Percentiles rank a stretch among this genome's conserved stretches.
These are phyloP conservation scores for Rhodinocichla rosea DNA, from an alignment of 2,113 vertebrate genomes.

Conservation along the genomic window DNA sequence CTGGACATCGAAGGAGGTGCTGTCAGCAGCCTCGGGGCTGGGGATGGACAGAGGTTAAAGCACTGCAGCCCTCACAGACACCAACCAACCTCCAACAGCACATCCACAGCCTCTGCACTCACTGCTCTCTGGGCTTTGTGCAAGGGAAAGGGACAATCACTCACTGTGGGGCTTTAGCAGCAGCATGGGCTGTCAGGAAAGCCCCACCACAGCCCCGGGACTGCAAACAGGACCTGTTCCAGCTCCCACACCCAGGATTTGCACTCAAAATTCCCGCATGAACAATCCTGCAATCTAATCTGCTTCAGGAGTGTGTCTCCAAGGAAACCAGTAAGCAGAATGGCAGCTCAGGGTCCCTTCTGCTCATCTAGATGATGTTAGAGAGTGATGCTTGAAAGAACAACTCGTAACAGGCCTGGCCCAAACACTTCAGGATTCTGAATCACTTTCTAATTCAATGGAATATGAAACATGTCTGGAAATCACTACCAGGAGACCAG, in stretches of 20 bases:
- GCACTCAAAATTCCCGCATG: background rate
- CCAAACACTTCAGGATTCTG: background rate
- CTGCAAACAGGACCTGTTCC: background rate
- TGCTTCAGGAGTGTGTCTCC: background rate
- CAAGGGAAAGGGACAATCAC: background rate
- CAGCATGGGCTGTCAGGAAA: background rate
- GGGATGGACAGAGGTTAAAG: background rate
- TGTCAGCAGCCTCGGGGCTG: slow-evolving; percentile 95
- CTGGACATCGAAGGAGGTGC: slow-evolving; percentile 95
- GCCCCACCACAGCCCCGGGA: background rate
- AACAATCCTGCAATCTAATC: background rate
- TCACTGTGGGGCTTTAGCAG: background rate
- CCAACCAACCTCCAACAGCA: background rate
- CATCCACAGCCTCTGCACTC: background rate
- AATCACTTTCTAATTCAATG: background rate
- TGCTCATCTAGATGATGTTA: background rate
- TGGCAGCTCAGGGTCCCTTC: background rate
- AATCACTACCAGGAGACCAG: background rate
- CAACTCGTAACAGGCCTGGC: background rate
- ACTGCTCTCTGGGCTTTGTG: rapidly evolving
- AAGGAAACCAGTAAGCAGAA: slow-evolving; percentile 10
- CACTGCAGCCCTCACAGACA: background rate
- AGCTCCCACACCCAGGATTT: background rate
- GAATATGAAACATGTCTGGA: background rate
- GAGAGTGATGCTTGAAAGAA: background rate